A percentile compares a stretch with the other conserved stretches of the same genome.
Conservation (phyloP, 2,888 invertebrate species). For the Brachyopa scutellaris region DNA sequence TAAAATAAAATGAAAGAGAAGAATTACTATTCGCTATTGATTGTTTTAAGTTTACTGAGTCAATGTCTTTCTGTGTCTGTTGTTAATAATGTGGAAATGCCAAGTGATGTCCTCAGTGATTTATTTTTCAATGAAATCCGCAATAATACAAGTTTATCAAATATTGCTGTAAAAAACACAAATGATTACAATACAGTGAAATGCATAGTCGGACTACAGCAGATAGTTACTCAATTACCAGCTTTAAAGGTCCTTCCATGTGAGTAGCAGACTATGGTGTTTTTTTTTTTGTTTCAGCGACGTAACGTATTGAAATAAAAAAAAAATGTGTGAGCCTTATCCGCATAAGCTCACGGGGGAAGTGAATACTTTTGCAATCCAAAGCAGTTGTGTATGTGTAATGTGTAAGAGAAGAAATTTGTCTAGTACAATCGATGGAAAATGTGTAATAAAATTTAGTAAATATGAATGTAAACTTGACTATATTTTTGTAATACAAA, state of each 20-base stretch:
- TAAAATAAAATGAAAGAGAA: background rate
- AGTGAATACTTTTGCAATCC: no score
- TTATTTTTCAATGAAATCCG: constrained; percentile 43
- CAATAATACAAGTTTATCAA: background rate
- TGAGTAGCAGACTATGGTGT: no score
- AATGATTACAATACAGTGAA: constrained; percentile 9
- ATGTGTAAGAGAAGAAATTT: no score
- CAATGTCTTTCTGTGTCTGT: constrained; percentile 11
- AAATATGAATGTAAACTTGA: no score
- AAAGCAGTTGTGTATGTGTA: no score
- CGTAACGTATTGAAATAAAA: no score
- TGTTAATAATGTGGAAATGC: constrained; percentile 30
- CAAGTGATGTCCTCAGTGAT: constrained; percentile 27
- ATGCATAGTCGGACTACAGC: constrained; percentile 21
- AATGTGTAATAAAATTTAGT: no score
- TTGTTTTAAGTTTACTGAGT: background rate
- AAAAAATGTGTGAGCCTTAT: no score
- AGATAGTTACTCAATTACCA: constrained; percentile 24
- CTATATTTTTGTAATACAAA: no score
- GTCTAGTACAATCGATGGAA: no score
- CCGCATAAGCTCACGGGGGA: no score
- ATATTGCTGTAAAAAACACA: background rate
- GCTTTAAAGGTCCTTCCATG: constrained; percentile 22
- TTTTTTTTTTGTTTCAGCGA: no score
- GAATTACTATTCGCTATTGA: background rate